phyloP scores from a whole-genome alignment of 1,140 invertebrate genomes.

The Cotesia glomerata region DNA sequence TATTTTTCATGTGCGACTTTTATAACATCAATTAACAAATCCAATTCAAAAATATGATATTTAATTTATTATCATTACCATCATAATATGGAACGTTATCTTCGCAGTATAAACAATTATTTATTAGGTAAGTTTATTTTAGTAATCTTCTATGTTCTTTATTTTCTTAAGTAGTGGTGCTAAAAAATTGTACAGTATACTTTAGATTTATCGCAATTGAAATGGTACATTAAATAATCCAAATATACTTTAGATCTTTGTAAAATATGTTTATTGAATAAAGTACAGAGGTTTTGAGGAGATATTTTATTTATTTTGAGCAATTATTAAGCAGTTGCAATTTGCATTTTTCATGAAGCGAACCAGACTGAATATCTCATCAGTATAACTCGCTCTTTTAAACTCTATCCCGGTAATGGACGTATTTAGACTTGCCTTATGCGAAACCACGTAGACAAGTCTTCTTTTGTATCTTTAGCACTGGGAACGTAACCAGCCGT shows the following conservation, averaged over 20 bases:
- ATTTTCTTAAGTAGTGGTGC: not conserved
- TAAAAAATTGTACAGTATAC: not conserved
- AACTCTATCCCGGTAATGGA: slow-evolving; percentile 36
- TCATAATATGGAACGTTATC: not conserved
- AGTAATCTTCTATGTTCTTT: not conserved
- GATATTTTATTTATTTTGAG: too few species aligned
- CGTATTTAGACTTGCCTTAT: slow-evolving; percentile 44
- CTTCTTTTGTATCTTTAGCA: slow-evolving; percentile 32
- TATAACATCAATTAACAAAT: not conserved
- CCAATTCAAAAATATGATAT: not conserved
- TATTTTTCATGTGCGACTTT: slow-evolving; percentile 11
- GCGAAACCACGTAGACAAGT: slow-evolving; percentile 4
- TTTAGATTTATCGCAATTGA: not conserved
- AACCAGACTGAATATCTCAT: slow-evolving; percentile 1
- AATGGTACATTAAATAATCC: not conserved
- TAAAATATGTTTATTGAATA: not conserved
- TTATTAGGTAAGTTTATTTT: slow-evolving; percentile 23
- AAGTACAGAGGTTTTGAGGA: not conserved
- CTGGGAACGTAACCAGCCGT: not conserved
- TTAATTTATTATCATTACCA: not conserved
- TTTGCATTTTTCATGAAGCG: not conserved
- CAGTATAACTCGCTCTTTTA: not conserved
- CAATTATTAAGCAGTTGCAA: too few species aligned
- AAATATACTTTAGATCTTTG: too few species aligned
- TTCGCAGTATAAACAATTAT: slow-evolving; percentile 10